Percentiles rank a stretch among this genome's conserved stretches.
phyloP scores from a whole-genome alignment of 2,888 invertebrate species.

The Tanypteryx hageni region DNA sequence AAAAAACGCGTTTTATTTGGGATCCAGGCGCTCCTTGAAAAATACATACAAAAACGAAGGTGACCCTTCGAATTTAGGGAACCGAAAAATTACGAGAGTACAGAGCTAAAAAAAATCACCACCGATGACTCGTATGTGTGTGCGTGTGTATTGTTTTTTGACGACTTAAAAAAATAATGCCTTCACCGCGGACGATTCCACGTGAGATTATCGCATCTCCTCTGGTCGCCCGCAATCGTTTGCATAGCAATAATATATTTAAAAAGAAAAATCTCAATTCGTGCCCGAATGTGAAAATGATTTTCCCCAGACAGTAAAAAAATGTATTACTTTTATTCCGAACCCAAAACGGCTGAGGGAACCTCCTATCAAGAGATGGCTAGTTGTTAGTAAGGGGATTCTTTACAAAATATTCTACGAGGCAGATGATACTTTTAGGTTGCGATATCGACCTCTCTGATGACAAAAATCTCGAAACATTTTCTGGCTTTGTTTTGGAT shows the following conservation, averaged over 20 bases:
- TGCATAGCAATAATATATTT: conserved; percentile 63
- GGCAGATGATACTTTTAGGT: background rate
- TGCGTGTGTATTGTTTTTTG: background rate
- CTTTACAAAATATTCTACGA: background rate
- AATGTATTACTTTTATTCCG: conserved; percentile 36
- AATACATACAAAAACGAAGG: background rate
- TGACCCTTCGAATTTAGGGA: background rate
- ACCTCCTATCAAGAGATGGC: conserved; percentile 1
- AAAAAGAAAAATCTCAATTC: conserved; percentile 26
- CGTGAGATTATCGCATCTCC: conserved; percentile 20
- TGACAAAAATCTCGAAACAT: background rate
- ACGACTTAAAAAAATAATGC: conserved; percentile 47
- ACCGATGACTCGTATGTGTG: background rate
- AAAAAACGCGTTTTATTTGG: no score
- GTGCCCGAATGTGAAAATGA: conserved; percentile 1
- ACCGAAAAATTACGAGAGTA: background rate
- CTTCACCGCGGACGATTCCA: conserved; percentile 46
- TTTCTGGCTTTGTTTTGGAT: background rate
- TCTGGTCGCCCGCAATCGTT: conserved; percentile 45
- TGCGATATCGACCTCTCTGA: background rate
- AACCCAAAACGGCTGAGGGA: background rate
- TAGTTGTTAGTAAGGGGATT: background rate
- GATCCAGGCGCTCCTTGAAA: background rate
- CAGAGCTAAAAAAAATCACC: background rate
- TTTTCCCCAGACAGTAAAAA: conserved; percentile 30